These are phyloP conservation scores for Zoanthus gigantus DNA, from an alignment of 92 coral and sea anemone species.

Conservation along the genomic window DNA sequence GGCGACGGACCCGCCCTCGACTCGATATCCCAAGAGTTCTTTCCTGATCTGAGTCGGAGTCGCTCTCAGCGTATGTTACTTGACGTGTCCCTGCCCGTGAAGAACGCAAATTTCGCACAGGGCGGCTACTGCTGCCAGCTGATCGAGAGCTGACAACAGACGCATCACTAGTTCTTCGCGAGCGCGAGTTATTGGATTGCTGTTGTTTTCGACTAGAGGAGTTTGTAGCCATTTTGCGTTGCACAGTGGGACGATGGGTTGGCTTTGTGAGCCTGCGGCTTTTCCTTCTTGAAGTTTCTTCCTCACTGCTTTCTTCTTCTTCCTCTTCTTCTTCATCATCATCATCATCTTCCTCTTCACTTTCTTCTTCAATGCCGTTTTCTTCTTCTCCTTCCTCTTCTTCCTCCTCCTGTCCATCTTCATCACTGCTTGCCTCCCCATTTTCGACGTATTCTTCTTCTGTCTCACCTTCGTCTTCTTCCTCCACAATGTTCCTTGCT, in stretches of 20 bases:
- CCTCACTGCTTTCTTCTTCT: slow-evolving; percentile 63
- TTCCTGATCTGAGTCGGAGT: slow-evolving; percentile 89
- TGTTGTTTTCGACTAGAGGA: slow-evolving; percentile 33
- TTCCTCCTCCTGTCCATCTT: slow-evolving; percentile 24
- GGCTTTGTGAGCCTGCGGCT: slow-evolving; percentile 81
- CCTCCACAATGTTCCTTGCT: slow-evolving; percentile 52
- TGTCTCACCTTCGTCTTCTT: slow-evolving; percentile 52
- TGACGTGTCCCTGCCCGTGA: slow-evolving; percentile 65
- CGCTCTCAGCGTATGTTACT: slow-evolving; percentile 88
- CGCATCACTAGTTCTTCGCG: slow-evolving; percentile 53
- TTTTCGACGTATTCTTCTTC: slow-evolving; percentile 61
- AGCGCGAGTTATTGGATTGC: slow-evolving; percentile 39
- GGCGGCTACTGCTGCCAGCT: slow-evolving; percentile 26
- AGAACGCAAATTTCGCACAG: slow-evolving; percentile 62
- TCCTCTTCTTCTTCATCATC: slow-evolving; percentile 76
- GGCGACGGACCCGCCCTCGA: slow-evolving; percentile 96
- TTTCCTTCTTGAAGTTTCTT: slow-evolving; percentile 46
- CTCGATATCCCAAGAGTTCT: slow-evolving; percentile 80
- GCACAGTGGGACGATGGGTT: slow-evolving; percentile 83
- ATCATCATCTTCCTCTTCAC: slow-evolving; percentile 68
- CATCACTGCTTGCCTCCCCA: slow-evolving; percentile 55
- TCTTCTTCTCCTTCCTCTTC: slow-evolving; percentile 56
- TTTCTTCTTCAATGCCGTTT: slow-evolving; percentile 62
- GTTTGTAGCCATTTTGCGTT: slow-evolving; percentile 27
- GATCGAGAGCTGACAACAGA: slow-evolving; percentile 39